Base-by-base conservation (phyloP, 2,888 invertebrate species). In the Lapara coniferarum region DNA sequence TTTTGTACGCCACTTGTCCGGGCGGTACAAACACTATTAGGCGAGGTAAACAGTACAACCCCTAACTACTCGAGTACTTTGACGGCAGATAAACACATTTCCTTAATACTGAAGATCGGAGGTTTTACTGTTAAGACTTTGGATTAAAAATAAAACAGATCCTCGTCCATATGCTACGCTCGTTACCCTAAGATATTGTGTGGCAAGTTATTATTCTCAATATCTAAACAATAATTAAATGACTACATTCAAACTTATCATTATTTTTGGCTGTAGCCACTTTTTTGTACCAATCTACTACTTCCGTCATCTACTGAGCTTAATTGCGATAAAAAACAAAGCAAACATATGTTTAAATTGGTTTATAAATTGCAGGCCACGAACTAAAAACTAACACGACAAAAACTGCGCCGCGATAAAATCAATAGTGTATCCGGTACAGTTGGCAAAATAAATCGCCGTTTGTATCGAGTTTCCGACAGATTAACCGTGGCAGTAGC, bases 371-470 rank as follows among this genome's bases (percentile, higher is more conserved):
- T 66, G 51, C 51, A 44, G 14, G 14, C 37, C 16, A 14, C 52
- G 30, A 58, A 49, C 16, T 52, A 37, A n/a, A 37, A 52, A 51
- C 37, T 16, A 19, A 5, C 12, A 8, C 14, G 44, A 19, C 30
- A 69, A 69, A 63, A 53, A 69, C 53, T 59, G 53, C 52, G 30
- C 10, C 19, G 30, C 68, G 53, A 69, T 63, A 69, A 63, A 69
- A 69, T 69, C 68, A 63, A 63, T 63, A 69, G 58, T 14, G 37
- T 68, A 37, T 59, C 49, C 52, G 59, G 68, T 69, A 63, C 44
- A 37, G 68, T 51, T 53, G 6, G 63, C 53, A 69, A 63, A 69
- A 69, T 69, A 63, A 53, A 69, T 63, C 44, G 63, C 56, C 56
- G 19, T 37, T 53, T 53, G 16, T 46, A 68, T 52, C 51, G 58